Base-by-base conservation (phyloP, 1,140 invertebrate genomes). In the Bombus haemorrhoidalis region DNA sequence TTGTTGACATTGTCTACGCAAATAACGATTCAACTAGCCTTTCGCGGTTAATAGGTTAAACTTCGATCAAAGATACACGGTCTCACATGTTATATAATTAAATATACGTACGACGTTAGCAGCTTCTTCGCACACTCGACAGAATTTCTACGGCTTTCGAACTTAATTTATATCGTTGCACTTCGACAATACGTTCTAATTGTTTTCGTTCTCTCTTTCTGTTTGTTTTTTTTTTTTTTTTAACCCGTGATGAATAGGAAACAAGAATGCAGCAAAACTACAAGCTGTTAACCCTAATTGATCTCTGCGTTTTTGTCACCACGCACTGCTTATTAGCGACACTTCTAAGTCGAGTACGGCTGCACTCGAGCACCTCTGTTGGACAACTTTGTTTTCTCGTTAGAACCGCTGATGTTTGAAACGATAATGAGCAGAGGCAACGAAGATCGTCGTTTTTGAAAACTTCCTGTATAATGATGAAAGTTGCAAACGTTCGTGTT, bases 51-150 rank as follows among this genome's bases (percentile, higher is more conserved):
- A 62, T 62, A n/a, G 59, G 59, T 62, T 22, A 53, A 81, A 57
- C 22, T 81, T 73, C 53, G 13, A 64, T 39, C 53, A 41, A 10
- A 18, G 25, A 5, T 25, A 53, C 53, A 37, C 57, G 73, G 47
- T 59, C 57, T 28, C 73, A 9, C 85, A 93, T 93, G 91, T 93
- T 93, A 94, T 90, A 87, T 86, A 90, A 93, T 93, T 91, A 92
- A 88, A 57, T 69, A 32, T n/a, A n/a, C 59, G 12, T 22, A 64
- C 22, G 32, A 22, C 15, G 69, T 43, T 41, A 10, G 5, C 25
- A 22, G 5, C 5, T 39, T 3, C 32, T 41, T n/a, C 57, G 12
- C 66, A 6, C 59, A 5, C 53, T n/a, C 18, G 15, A 28, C 28
- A 43, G 76, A 82, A 69, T 87, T 90, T 89, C 74, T 91, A 91